These are phyloP conservation scores for Macheiramphus alcinus DNA, from an alignment of 2,113 vertebrate genomes.

Conservation along the genomic window DNA sequence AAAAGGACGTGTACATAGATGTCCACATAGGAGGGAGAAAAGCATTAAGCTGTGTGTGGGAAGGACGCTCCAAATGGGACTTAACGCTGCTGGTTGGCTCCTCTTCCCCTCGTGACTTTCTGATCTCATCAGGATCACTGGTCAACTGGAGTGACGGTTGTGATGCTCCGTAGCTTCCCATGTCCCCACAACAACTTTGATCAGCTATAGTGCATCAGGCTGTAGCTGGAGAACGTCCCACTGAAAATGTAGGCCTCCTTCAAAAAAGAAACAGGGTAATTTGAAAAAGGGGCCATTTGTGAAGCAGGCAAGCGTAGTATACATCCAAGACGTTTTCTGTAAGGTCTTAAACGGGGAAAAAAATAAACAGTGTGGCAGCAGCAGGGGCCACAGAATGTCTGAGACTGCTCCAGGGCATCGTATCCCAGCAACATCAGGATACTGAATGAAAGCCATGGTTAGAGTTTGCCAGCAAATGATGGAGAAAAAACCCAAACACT, in stretches of 20 bases:
- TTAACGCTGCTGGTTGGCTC: neutral
- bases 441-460: neutral
- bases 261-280: neutral
- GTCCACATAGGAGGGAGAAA: neutral
- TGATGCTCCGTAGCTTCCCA: neutral
- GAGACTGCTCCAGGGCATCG: neutral
- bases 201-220: neutral
- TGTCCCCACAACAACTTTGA: neutral
- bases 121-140: neutral
- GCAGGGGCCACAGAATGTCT: neutral
- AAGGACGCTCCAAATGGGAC: neutral
- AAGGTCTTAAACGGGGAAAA: neutral
- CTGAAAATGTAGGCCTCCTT: neutral
- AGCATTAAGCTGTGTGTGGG: neutral
- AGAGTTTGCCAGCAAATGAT: neutral
- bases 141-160: neutral
- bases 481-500: neutral
- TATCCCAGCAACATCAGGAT: accelerated
- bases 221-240: neutral
- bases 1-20: neutral
- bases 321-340: neutral
- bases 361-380: neutral
- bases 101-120: neutral
- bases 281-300: neutral
- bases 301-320: neutral